A percentile compares a stretch with the other conserved stretches of the same genome.
Conservation (phyloP, 2,888 invertebrate species). For the Rhagonycha fulva region DNA sequence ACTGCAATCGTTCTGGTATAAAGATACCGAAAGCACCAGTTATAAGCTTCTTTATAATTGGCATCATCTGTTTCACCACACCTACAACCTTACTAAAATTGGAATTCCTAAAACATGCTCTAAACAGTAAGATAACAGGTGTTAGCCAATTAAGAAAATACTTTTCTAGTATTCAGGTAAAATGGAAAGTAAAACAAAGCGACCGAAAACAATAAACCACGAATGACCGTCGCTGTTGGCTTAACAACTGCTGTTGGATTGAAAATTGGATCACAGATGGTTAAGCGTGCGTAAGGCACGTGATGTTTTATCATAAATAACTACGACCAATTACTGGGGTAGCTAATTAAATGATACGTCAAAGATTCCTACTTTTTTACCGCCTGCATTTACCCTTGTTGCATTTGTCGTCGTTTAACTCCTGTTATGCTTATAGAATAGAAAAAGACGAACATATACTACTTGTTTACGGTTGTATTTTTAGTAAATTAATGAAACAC, state of each 20-base stretch:
- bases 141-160: conserved; percentile 40
- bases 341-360: conserved; percentile 48
- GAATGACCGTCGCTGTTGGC: conserved; percentile 29
- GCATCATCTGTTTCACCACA: conserved; percentile 20
- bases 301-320: conserved; percentile 47
- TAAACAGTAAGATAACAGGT: conserved; percentile 36
- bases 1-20: not conserved
- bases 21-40: not conserved
- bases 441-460: conserved; percentile 3
- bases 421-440: not conserved
- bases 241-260: conserved; percentile 42
- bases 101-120: conserved; percentile 13
- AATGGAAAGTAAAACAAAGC: conserved; percentile 43
- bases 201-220: conserved; percentile 42
- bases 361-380: conserved; percentile 36
- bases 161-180: conserved; percentile 37
- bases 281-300: conserved; percentile 49
- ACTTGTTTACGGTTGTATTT: conserved; percentile 4
- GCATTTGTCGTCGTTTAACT: conserved; percentile 24
- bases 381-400: conserved; percentile 5
- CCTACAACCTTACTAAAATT: conserved; percentile 15
- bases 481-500: conserved; percentile 32
- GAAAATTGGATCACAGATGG: conserved; percentile 50
- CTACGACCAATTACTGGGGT: conserved; percentile 44
- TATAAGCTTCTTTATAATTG: conserved; percentile 17